Base-by-base conservation (phyloP, 2,113 vertebrate species). In the Etheostoma spectabile region DNA sequence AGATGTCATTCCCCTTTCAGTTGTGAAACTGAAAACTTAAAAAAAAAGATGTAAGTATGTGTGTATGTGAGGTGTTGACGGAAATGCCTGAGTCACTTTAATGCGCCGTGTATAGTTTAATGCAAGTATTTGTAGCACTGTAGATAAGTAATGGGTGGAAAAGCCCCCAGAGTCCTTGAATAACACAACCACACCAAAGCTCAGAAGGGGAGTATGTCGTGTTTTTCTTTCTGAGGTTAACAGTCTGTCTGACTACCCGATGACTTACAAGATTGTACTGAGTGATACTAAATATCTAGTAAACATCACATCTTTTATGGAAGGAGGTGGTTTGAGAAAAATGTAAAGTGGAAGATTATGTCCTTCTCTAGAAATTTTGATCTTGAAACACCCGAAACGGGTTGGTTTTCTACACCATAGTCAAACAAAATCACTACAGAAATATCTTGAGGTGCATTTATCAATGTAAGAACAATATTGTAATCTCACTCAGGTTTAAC, bases 121-220 rank as follows among this genome's bases (percentile, higher is more conserved):
- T n/a, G 0, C 4, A 1, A 1, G n/a, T 56, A 4, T 27, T 16
- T 30, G 22, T 24, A 5, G 10, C 8, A 1, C n/a, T 3, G 14
- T 10, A 12, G 10, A 52, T n/a, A 12, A 21, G 12, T n/a, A 19
- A n/a, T 35, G 19, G 19, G 13, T 68, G 13, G 46, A 51, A 51
- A 13, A 19, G 8, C 59, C 18, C 18, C 2, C 7, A 6, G 33
- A 35, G 5, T 35, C 33, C 33, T 35, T 35, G 33, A 35, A 35
- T 6, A 35, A 6, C 33, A 30, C 30, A 30, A 30, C 30, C 2
- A 30, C 30, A 30, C 2, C 30, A 4, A 4, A 30, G 30, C 2
- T 30, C 30, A 30, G 30, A 30, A 30, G 30, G n/a, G 2, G 30
- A 30, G 30, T 30, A 30, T 30, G 30, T 4, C 4, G 30, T 30